Conservation (phyloP, 92 coral and sea anemone genomes). For the Ricordea florida region DNA sequence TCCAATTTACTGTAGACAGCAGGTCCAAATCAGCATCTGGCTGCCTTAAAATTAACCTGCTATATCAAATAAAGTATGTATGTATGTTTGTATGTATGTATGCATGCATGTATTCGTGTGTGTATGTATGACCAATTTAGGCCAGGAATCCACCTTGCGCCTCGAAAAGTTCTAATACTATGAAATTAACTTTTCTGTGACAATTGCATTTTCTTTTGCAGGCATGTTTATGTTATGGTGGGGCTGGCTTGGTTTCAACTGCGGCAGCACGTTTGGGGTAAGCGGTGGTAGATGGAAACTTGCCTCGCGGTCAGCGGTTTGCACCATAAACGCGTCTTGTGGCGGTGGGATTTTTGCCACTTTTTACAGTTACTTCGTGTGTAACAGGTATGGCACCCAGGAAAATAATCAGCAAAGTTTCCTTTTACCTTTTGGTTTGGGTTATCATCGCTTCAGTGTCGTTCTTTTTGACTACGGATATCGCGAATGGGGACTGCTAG, state of each 20-base stretch:
- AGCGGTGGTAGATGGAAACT: conserved; percentile 85
- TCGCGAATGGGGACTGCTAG: too few species aligned
- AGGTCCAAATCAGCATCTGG: too few species aligned
- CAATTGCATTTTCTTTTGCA: neutral
- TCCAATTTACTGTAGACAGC: too few species aligned
- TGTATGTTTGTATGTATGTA: neutral
- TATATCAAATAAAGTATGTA: too few species aligned
- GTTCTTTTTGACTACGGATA: too few species aligned
- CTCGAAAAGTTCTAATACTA: neutral
- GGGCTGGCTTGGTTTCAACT: conserved; percentile 87
- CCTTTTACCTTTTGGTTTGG: neutral
- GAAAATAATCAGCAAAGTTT: neutral
- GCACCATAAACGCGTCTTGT: conserved; percentile 83
- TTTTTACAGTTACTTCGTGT: conserved; percentile 54
- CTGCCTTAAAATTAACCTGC: too few species aligned
- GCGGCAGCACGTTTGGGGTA: conserved; percentile 84
- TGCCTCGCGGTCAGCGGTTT: conserved; percentile 87
- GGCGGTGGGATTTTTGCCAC: conserved; percentile 90
- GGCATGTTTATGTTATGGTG: conserved; percentile 87
- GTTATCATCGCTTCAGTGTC: too few species aligned
- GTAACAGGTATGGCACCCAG: too few species aligned
- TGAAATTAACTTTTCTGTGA: neutral
- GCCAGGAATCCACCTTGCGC: neutral
- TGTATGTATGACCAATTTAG: neutral
- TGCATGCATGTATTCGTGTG: neutral